Evolutionary conservation across 2,797 vertebrate species (phyloP), one percentile per base, ranked within the genome.

Genomic region (Muraenolepis orangiensis): DNA sequence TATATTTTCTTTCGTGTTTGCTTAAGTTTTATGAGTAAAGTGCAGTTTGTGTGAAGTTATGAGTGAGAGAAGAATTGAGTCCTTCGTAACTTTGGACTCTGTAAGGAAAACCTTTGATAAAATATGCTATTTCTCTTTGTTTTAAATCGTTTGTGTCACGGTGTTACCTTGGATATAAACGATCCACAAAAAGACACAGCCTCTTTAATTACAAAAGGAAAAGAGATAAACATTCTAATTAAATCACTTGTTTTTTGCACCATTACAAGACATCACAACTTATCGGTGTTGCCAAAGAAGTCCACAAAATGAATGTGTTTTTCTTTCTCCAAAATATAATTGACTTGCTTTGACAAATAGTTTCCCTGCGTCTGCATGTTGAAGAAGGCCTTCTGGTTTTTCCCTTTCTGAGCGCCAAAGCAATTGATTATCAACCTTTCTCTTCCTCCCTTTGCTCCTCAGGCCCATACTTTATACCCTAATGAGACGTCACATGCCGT

Each of bases 311-410:
- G 85, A 84, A 90, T 82, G 84, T 40, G 82, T 86, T 83, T 76
- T 86, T 85, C 85, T 46, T 18, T 18, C 14, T 46, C 18, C 42
- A 46, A 4, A 20, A 79, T 74, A 81, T 84, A 80, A 72, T 85
- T 84, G 88, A 87, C 84, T 89, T 87, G 85, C 68, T 67, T 81
- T 92, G 88, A 91, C 80, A 87, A 87, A 91, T 92, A 81, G 84
- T 46, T 72, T 71, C 81, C 66, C 75, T 82, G 77, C 67, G 77
- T 79, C 74, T 79, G 78, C 76, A 78, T 23, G 73, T 2, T 14
- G 23, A 38, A 57, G 16, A 46, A 77, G 32, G n/a, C n/a, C n/a
- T 20, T 77, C 69, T 10, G 67, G 31, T 61, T 69, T 34, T 67
- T 5, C 12, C 26, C 26, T 70, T 70, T n/a, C 20, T n/a, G 18